These are phyloP conservation scores for Volucella inanis DNA, from an alignment of 2,888 invertebrate species.

Conservation along the genomic window DNA sequence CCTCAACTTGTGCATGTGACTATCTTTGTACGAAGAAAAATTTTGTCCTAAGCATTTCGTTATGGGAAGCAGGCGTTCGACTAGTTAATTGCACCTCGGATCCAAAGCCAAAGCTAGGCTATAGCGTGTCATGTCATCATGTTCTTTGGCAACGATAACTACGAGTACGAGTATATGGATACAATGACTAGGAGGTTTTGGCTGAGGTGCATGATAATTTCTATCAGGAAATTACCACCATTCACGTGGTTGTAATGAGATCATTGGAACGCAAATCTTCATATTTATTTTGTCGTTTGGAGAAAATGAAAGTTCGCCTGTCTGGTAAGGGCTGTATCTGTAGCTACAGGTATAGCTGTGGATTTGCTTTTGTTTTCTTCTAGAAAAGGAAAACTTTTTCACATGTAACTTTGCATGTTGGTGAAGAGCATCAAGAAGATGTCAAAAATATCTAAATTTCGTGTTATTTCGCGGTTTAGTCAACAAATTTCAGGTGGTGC, in stretches of 20 bases:
- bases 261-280: slow-evolving; percentile 47
- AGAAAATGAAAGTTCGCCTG: slow-evolving; percentile 65
- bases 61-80: slow-evolving; percentile 66
- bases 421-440: slow-evolving; percentile 4
- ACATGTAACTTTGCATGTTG: slow-evolving; percentile 16
- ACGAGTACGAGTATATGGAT: neutral
- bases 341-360: no score
- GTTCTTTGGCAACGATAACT: slow-evolving; percentile 15
- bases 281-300: slow-evolving; percentile 69
- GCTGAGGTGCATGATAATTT: slow-evolving; percentile 29
- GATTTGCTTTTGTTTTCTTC: neutral
- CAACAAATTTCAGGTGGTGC: neutral
- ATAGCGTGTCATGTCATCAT: slow-evolving; percentile 64
- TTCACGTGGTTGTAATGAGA: slow-evolving; percentile 41
- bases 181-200: slow-evolving; percentile 34
- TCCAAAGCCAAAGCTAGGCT: slow-evolving; percentile 15
- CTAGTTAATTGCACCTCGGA: slow-evolving; percentile 56
- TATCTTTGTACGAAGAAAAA: slow-evolving; percentile 44
- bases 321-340: neutral
- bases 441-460: slow-evolving; percentile 10
- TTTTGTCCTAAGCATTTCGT: slow-evolving; percentile 50
- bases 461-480: slow-evolving; percentile 20
- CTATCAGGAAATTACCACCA: slow-evolving; percentile 3
- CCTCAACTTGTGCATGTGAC: slow-evolving; percentile 52
- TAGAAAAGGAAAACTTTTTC: slow-evolving; percentile 1